Conservation (phyloP, 2,797 vertebrate genomes). For the Acipenser ruthenus region DNA sequence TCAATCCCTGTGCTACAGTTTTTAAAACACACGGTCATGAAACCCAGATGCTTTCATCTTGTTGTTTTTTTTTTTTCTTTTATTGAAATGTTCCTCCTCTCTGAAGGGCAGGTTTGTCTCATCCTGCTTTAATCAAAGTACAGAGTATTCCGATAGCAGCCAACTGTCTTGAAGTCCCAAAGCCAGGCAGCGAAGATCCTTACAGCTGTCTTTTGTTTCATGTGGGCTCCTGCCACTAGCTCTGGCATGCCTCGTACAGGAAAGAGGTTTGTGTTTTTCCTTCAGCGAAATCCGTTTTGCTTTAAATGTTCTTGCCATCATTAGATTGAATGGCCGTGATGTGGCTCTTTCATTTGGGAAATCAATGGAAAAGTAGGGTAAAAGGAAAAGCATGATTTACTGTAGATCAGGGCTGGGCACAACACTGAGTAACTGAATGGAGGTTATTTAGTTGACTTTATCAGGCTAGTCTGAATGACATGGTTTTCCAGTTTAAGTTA, state of each 20-base stretch:
- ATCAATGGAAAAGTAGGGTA: too few relatives aligned
- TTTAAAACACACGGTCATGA: constrained; percentile 12
- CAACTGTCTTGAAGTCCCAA: constrained; percentile 8
- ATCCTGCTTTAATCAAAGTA: constrained; percentile 20
- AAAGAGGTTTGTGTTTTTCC: background rate
- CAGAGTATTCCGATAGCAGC: constrained; percentile 8
- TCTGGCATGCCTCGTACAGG: constrained; percentile 5
- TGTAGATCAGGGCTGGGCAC: too few relatives aligned
- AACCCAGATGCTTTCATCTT: constrained; percentile 14
- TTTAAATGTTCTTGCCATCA: background rate
- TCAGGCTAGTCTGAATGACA: too few relatives aligned
- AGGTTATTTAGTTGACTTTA: too few relatives aligned
- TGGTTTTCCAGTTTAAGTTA: too few relatives aligned
- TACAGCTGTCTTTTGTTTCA: background rate
- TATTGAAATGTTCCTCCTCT: constrained; percentile 7
- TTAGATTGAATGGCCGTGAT: background rate
- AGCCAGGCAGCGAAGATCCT: background rate
- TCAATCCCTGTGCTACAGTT: constrained; percentile 10
- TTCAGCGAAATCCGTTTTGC: background rate
- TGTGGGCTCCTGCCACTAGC: constrained; percentile 3
- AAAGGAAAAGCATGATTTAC: too few relatives aligned
- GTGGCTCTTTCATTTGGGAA: background rate
- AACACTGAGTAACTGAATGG: too few relatives aligned
- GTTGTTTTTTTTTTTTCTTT: constrained; percentile 7
- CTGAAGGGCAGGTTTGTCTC: constrained; percentile 13